Conservation (phyloP, 1,140 invertebrate species). For the Camponotus floridanus region DNA sequence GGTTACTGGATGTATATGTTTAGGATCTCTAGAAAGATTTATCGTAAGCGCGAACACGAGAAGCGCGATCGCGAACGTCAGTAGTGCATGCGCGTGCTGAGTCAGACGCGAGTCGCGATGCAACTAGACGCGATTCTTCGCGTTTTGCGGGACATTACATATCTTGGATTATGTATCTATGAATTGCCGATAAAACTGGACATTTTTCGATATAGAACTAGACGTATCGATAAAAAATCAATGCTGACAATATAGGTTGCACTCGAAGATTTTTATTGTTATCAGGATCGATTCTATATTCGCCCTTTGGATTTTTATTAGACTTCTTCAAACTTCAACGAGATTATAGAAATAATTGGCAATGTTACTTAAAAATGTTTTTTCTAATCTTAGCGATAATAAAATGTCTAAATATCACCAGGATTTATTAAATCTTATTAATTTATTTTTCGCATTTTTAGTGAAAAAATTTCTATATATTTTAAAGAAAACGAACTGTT, state of each 20-base stretch:
- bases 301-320: neutral
- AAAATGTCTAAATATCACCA: neutral
- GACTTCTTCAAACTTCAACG: neutral
- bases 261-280: constrained; percentile 27
- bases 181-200: neutral
- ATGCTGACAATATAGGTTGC: constrained; percentile 9
- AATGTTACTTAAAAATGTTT: constrained; percentile 1
- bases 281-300: neutral
- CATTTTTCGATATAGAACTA: neutral
- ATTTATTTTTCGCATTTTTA: too few species aligned
- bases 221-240: neutral
- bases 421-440: neutral
- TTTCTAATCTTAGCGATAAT: neutral
- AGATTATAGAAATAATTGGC: neutral
- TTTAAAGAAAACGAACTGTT: neutral
- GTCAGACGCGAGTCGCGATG: constrained; percentile 40
- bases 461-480: neutral
- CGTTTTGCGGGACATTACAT: neutral
- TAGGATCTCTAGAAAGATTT: neutral
- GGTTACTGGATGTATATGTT: neutral
- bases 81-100: constrained; percentile 51
- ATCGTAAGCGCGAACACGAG: constrained; percentile 21
- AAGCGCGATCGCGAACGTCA: constrained; percentile 42
- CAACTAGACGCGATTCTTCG: neutral
- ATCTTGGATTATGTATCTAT: constrained; percentile 1